A percentile compares a stretch with the other conserved stretches of the same genome.
Evolutionary conservation across 2,113 vertebrate species (phyloP).

Genomic region (Neodontobutis hainanensis): DNA sequence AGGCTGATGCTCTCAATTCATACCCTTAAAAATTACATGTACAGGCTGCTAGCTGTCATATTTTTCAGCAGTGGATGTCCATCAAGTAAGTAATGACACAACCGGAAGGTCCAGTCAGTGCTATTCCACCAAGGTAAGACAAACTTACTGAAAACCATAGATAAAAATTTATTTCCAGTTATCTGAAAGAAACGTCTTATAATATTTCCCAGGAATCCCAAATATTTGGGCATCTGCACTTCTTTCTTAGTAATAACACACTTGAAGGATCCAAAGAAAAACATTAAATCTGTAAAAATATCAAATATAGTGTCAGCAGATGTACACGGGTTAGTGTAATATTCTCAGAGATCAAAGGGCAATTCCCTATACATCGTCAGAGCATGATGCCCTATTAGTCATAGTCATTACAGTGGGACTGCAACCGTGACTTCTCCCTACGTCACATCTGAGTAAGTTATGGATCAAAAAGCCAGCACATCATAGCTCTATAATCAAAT

Average conservation of each 20-base stretch:
- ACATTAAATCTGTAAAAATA: not conserved
- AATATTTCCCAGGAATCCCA: too few species aligned
- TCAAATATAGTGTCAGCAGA: not conserved
- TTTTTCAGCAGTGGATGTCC: not conserved
- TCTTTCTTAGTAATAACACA: too few species aligned
- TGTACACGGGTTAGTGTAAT: not conserved
- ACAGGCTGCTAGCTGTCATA: not conserved
- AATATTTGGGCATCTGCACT: too few species aligned
- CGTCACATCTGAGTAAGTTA: conserved; percentile 13
- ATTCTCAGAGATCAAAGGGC: conserved; percentile 7
- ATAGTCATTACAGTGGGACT: conserved; percentile 12
- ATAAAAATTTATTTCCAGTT: too few species aligned
- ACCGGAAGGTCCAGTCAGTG: not conserved
- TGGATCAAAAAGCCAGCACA: conserved; percentile 9
- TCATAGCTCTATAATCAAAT: conserved; percentile 1
- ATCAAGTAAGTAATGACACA: conserved; percentile 1
- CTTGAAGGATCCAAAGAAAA: too few species aligned
- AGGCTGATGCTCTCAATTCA: conserved; percentile 1
- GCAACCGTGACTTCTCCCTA: conserved; percentile 11
- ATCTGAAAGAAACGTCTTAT: too few species aligned
- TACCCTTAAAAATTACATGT: conserved; percentile 1
- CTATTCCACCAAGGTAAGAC: not conserved
- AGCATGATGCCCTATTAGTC: conserved; percentile 24
- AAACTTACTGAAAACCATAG: too few species aligned
- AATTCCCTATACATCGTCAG: conserved; percentile 3